These are phyloP conservation scores for Macrophya annulata DNA, from an alignment of 2,888 invertebrate species.

Conservation along the genomic window DNA sequence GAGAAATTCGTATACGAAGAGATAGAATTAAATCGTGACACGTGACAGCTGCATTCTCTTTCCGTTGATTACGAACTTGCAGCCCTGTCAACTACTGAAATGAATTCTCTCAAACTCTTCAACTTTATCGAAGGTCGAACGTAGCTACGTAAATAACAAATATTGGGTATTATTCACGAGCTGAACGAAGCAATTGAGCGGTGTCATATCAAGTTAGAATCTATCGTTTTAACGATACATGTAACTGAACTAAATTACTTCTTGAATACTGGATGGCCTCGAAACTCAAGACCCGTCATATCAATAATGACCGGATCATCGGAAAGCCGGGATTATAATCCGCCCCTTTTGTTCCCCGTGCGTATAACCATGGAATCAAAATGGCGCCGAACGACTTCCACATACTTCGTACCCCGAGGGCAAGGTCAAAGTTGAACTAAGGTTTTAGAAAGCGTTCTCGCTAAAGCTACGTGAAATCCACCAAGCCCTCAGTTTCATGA, in stretches of 20 bases:
- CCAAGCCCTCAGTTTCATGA: constrained; percentile 28
- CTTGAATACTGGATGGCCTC: background rate
- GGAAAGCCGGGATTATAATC: background rate
- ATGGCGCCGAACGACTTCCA: constrained; percentile 29
- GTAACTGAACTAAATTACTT: constrained; percentile 12
- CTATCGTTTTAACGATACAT: background rate
- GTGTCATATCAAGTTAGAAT: constrained; percentile 35
- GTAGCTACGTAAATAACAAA: constrained; percentile 33
- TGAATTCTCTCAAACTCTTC: constrained; percentile 48
- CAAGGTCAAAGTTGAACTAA: constrained; percentile 44
- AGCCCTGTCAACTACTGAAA: constrained; percentile 42
- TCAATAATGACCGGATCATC: constrained; percentile 32
- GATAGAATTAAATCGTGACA: constrained; percentile 37
- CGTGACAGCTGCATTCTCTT: constrained; percentile 41
- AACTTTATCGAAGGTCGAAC: constrained; percentile 50
- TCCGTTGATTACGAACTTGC: constrained; percentile 41
- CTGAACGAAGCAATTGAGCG: background rate
- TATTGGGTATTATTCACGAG: constrained; percentile 46
- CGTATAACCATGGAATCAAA: constrained; percentile 25
- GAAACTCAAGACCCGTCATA: background rate
- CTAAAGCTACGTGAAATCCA: constrained; percentile 26
- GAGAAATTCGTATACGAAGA: constrained; percentile 29
- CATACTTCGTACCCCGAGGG: constrained; percentile 24
- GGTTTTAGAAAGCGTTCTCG: background rate
- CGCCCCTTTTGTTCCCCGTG: constrained; percentile 8